These are phyloP conservation scores for Acleris emargana DNA, from an alignment of 2,888 invertebrate genomes.

Conservation along the genomic window DNA sequence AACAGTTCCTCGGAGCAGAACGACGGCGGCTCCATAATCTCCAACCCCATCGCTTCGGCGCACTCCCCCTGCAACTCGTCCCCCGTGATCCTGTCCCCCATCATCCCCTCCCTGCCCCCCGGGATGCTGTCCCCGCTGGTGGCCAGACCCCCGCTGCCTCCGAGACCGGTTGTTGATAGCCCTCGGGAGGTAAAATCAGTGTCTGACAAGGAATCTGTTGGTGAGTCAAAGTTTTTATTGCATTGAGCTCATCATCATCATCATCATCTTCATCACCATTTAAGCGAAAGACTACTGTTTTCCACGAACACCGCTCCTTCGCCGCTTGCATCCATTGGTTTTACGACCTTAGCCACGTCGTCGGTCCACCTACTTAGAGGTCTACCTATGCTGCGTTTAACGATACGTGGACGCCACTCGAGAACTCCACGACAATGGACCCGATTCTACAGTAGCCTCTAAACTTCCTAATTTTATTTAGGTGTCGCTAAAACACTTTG, in stretches of 20 bases:
- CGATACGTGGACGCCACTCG: too few relatives aligned
- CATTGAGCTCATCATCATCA: background rate
- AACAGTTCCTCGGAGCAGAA: conserved; percentile 79
- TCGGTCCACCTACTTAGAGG: too few relatives aligned
- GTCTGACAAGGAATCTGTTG: conserved; percentile 64
- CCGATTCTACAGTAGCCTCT: too few relatives aligned
- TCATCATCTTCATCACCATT: background rate
- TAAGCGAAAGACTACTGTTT: too few relatives aligned
- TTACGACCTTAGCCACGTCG: too few relatives aligned
- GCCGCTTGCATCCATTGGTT: too few relatives aligned
- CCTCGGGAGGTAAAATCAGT: conserved; percentile 61
- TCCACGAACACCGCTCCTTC: too few relatives aligned
- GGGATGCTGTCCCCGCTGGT: conserved; percentile 59
- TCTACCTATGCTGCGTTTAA: too few relatives aligned
- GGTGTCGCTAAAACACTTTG: too few relatives aligned
- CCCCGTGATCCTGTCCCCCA: conserved; percentile 41
- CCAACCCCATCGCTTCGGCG: conserved; percentile 43
- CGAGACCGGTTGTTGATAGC: conserved; percentile 60
- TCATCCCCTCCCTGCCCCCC: conserved; percentile 23
- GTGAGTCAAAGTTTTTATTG: conserved; percentile 47
- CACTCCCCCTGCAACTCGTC: conserved; percentile 49
- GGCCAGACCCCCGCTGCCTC: conserved; percentile 68
- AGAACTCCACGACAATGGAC: too few relatives aligned
- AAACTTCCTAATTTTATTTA: too few relatives aligned
- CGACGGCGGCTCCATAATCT: conserved; percentile 74